A percentile compares a stretch with the other conserved stretches of the same genome.
Conservation (phyloP, 2,888 invertebrate genomes). For the Epinotia nisella region DNA sequence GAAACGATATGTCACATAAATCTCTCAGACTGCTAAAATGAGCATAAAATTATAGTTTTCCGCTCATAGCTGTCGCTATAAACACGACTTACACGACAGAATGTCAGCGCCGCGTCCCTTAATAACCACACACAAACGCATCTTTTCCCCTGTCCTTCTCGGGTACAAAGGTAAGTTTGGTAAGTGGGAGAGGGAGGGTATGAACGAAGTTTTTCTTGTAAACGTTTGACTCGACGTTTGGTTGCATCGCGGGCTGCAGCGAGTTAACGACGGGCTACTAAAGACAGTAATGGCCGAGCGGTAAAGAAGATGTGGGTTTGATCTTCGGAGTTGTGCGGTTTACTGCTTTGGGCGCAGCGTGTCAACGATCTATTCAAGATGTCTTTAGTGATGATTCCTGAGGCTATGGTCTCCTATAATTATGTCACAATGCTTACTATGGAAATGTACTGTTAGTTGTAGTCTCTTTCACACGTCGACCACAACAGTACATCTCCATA, state of each 20-base stretch:
- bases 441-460: no score
- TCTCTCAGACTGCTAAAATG: not conserved
- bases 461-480: no score
- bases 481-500: no score
- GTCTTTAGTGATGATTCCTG: not conserved
- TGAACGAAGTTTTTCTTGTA: not conserved
- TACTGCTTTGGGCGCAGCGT: not conserved
- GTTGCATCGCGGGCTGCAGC: slow-evolving; percentile 1
- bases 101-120: not conserved
- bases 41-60: slow-evolving; percentile 7
- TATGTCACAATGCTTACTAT: no score
- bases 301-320: not conserved
- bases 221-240: not conserved
- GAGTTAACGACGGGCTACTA: slow-evolving; percentile 10
- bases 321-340: not conserved
- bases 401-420: no score
- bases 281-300: not conserved
- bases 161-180: not conserved
- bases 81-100: slow-evolving; percentile 1
- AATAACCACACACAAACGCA: not conserved
- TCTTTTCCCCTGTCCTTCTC: not conserved
- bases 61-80: slow-evolving; percentile 5
- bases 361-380: not conserved
- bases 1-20: slow-evolving; percentile 14
- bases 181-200: not conserved